Evolutionary conservation across 92 coral and sea anemone species (phyloP).

Genomic region (Meandrina meandrites): DNA sequence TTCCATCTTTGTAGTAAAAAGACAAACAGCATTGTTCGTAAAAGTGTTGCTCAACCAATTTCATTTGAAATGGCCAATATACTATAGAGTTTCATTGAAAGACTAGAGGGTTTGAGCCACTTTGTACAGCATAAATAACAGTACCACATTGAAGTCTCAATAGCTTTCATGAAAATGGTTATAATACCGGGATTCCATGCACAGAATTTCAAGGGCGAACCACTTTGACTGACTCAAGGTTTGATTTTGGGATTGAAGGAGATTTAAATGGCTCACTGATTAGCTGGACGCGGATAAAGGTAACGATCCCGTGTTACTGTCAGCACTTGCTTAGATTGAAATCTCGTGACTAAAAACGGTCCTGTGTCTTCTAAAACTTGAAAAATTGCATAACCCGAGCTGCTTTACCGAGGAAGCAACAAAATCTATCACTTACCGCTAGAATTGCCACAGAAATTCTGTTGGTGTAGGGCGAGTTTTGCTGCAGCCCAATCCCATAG

Average conservation of each 20-base stretch:
- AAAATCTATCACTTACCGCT: constrained; percentile 48
- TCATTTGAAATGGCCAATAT: background rate
- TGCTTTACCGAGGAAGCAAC: background rate
- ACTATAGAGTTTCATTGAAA: background rate
- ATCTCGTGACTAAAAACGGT: too few relatives aligned
- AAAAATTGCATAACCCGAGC: background rate
- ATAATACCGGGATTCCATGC: background rate
- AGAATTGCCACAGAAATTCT: constrained; percentile 80
- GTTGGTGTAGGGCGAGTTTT: constrained; percentile 80
- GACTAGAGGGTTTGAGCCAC: background rate
- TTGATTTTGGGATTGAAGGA: too few relatives aligned
- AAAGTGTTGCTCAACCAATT: background rate
- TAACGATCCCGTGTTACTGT: too few relatives aligned
- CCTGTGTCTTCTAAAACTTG: background rate
- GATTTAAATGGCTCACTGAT: too few relatives aligned
- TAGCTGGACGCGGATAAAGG: too few relatives aligned
- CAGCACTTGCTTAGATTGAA: too few relatives aligned
- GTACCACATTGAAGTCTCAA: background rate
- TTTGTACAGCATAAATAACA: background rate
- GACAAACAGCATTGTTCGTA: background rate
- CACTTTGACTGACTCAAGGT: background rate
- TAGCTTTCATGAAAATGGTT: background rate
- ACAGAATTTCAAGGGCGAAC: background rate
- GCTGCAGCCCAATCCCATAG: constrained; percentile 91
- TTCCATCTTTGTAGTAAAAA: background rate